Conservation (phyloP, 2,797 vertebrate genomes). For the Lagocephalus sceleratus region DNA sequence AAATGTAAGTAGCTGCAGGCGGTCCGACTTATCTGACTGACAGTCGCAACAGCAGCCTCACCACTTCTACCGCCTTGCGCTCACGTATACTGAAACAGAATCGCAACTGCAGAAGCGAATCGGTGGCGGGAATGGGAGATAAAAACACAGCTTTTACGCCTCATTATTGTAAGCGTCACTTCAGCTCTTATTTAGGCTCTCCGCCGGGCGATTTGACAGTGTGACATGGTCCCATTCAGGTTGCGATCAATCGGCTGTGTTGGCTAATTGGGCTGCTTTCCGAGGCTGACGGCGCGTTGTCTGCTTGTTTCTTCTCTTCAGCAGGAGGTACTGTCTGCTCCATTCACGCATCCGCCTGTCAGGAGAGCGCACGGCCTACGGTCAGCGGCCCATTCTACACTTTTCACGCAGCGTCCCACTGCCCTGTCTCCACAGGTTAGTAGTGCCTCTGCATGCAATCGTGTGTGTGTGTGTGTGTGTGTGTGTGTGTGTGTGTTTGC, state of each 20-base stretch:
- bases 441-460: conserved; percentile 31
- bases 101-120: conserved; percentile 14
- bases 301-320: conserved; percentile 38
- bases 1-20: no score
- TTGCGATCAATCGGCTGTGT: conserved; percentile 1
- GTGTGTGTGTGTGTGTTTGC: background rate
- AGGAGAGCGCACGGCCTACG: conserved; percentile 79
- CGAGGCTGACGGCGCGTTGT: conserved; percentile 11
- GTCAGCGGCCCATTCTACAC: conserved; percentile 68
- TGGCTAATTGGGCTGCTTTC: background rate
- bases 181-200: conserved; percentile 10
- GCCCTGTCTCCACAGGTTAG: conserved; percentile 77
- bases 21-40: conserved; percentile 18
- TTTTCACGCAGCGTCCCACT: conserved; percentile 72
- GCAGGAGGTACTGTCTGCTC: conserved; percentile 71
- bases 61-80: no score
- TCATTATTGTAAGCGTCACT: conserved; percentile 53
- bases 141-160: conserved; percentile 44
- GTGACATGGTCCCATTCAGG: conserved; percentile 8
- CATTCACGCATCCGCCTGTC: conserved; percentile 73
- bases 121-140: conserved; percentile 23
- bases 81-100: no score
- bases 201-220: conserved; percentile 7
- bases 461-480: background rate
- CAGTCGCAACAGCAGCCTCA: conserved; percentile 12